Conservation (phyloP, 2,797 vertebrate species). For the Hafferia zeledoni region DNA sequence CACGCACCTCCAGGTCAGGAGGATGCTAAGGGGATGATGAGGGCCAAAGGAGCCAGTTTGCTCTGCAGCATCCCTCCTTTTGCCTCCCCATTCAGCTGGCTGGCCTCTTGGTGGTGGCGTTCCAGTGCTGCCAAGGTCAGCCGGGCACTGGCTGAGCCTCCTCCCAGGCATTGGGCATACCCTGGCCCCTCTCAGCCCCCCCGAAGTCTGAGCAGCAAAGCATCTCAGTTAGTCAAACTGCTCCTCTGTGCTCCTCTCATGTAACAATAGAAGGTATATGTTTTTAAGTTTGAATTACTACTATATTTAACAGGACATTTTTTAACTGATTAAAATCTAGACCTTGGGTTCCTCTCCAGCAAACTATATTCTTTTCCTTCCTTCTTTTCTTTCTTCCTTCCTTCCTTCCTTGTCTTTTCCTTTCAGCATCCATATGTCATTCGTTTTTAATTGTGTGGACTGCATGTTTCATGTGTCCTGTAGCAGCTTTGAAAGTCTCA, state of each 20-base stretch:
- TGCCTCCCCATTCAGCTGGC: neutral
- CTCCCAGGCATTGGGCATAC: neutral
- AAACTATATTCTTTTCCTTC: conserved; percentile 71
- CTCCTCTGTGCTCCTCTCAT: conserved; percentile 75
- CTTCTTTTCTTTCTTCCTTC: conserved; percentile 52
- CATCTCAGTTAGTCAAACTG: conserved; percentile 63
- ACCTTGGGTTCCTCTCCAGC: conserved; percentile 74
- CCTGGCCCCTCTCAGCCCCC: neutral
- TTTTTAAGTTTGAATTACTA: conserved; percentile 78
- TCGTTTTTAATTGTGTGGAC: conserved; percentile 74
- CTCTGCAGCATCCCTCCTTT: neutral
- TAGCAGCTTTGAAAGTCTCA: conserved; percentile 59
- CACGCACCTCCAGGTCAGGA: neutral
- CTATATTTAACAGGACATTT: conserved; percentile 81
- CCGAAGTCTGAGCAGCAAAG: conserved; percentile 79
- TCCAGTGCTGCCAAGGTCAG: neutral
- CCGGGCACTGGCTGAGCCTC: neutral
- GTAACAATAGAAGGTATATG: conserved; percentile 78
- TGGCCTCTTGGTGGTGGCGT: neutral
- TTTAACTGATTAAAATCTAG: conserved; percentile 82
- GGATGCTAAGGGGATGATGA: neutral
- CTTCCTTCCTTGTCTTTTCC: conserved; percentile 65
- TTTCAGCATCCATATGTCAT: conserved; percentile 73
- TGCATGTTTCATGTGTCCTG: conserved; percentile 77
- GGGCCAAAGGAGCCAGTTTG: neutral